Base-by-base conservation (phyloP, 2,113 vertebrate species). In the Echinops telfairi region DNA sequence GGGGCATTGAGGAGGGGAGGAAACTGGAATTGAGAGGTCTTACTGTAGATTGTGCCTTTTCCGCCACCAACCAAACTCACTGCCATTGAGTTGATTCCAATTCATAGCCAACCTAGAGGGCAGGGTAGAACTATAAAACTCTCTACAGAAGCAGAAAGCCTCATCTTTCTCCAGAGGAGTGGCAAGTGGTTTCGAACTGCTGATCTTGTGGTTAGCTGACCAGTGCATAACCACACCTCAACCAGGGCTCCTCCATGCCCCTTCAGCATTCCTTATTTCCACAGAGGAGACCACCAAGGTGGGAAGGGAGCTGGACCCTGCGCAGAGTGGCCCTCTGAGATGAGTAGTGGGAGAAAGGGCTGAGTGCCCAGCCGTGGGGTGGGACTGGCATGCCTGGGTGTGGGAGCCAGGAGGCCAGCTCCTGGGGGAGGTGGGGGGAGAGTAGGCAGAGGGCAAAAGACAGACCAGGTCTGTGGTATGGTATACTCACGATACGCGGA, bases 1-100 rank as follows among this genome's bases (percentile, higher is more conserved):
- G 68, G 86, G 36, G 68, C 77, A 7, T 68, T 87, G 81, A 36
- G 70, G 58, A n/a, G 77, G 86, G 93, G 83, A 79, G 76, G 85
- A 53, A 71, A 29, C 43, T 87, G 73, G 40, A 38, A 4, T 29
- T 27, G 33, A 11, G 33, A 25, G 14, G 4, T 85, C 6, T 81
- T 68, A 62, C 25, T 86, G 5, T 77, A 87, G 43, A 81, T 17
- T 27, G 25, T 83, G 66, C 29, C 62, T 38, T 33, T 95, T 89
- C 36, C 33, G 23, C 47, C 47, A 53, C 47, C 47, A 10, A 53
- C 47, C 47, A 53, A 53, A 53, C 47, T 10, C 47, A 53, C 47
- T 53, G 47, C 47, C 47, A 53, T 11, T 53, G 47, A 53, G 47
- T 53, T 9, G 47, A 53, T 53, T 53, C 47, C 47, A 10, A 53